Base-by-base conservation (phyloP, 2,888 invertebrate species). In the Muschampia plurimacula region DNA sequence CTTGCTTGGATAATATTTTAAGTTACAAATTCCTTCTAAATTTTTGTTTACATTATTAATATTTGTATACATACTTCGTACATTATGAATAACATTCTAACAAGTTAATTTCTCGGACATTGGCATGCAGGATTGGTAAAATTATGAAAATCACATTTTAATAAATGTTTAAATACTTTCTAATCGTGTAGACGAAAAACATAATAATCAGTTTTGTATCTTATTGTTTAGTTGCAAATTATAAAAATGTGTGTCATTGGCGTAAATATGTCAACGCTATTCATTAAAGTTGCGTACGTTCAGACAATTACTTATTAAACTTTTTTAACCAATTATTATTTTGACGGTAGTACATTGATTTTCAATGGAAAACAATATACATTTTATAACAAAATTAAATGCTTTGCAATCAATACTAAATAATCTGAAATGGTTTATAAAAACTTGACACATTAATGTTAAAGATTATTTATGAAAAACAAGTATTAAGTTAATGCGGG, bases 191-290 rank as follows among this genome's bases (percentile, higher is more conserved):
- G 59, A 59, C 59, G 32, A 59, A 32, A 57, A 3, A 8, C 28
- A n/a, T 15, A 9, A 57, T 2, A 57, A 22, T 8, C 13, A 13
- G 12, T 2, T 32, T 32, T 57, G 5, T 52, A 32, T 57, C 28
- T 57, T 13, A 12, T 49, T 49, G n/a, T n/a, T 49, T 12, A 49
- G n/a, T 57, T 5, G 0, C 8, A 57, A 57, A 28, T 10, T 28
- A 57, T 32, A 13, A 15, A 59, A 60, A n/a, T 36, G 59, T 36
- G 59, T 36, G n/a, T 60, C 13, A 60, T 60, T 60, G 59, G 59
- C 36, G 36, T 60, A 36, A 60, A 36, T 60, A 60, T 60, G 32
- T 28, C 13, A 32, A 12, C 49, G 49, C n/a, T 12, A 49, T 32
- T 15, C 9, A 22, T 46, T 46, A 3, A 10, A 13, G 4, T 13